phyloP scores from a whole-genome alignment of 1,140 invertebrate species.

The Euura saliciscinereae region DNA sequence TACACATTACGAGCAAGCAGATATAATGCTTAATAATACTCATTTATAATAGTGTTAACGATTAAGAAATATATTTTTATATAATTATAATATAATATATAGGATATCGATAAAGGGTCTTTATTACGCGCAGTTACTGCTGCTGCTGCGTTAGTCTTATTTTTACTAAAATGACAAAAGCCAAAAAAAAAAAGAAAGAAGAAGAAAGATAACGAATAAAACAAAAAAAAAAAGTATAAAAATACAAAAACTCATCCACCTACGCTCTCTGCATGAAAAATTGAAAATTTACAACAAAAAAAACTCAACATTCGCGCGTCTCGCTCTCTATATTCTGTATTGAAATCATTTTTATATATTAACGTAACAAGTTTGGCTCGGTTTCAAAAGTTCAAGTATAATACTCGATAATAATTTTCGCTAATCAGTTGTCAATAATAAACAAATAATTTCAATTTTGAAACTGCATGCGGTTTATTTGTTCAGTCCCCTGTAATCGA shows the following conservation, averaged over 20 bases:
- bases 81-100: conserved; percentile 58
- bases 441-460: neutral
- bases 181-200: neutral
- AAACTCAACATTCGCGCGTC: neutral
- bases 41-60: conserved; percentile 62
- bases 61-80: conserved; percentile 63
- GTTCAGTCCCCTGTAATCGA: neutral
- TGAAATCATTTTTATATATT: neutral
- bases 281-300: no score
- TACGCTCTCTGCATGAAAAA: no score
- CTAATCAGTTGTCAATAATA: no score
- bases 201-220: no score
- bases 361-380: conserved; percentile 2
- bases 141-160: conserved; percentile 12
- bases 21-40: conserved; percentile 58
- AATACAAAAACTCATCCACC: no score
- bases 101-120: conserved; percentile 42
- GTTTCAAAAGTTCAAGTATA: neutral
- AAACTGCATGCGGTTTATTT: no score
- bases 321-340: neutral
- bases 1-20: conserved; percentile 35
- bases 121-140: conserved; percentile 24
- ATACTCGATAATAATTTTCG: no score
- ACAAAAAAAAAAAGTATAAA: no score
- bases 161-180: conserved; percentile 26